Evolutionary conservation across 2,888 invertebrate genomes (phyloP).

Genomic region (Synergus itoensis): DNA sequence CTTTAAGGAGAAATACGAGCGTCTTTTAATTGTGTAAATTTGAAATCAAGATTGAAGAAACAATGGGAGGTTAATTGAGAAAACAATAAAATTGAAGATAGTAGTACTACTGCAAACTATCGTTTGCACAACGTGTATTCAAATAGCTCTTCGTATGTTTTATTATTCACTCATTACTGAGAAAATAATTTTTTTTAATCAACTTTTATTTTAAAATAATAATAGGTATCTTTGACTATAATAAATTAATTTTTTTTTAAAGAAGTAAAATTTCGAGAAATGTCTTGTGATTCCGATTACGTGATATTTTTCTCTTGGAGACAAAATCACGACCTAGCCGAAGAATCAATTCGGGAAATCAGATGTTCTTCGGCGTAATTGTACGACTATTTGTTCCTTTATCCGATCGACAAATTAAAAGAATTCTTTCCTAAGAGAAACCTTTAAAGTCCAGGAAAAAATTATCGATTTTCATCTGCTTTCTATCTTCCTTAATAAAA

Average conservation of each 20-base stretch:
- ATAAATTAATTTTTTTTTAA: background rate
- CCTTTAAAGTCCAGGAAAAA: background rate
- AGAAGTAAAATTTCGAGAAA: background rate
- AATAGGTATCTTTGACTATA: background rate
- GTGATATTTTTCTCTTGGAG: background rate
- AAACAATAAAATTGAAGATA: background rate
- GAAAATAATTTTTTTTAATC: background rate
- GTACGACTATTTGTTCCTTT: conserved; percentile 25
- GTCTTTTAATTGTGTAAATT: background rate
- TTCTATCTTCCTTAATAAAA: background rate
- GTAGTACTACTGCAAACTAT: background rate
- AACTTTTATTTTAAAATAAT: background rate
- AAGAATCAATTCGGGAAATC: conserved; percentile 5
- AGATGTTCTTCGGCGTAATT: conserved; percentile 20
- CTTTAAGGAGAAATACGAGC: background rate
- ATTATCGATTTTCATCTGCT: background rate
- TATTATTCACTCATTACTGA: background rate
- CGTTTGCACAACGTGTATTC: background rate
- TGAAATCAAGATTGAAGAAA: background rate
- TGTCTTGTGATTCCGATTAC: background rate
- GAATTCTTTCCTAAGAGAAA: background rate
- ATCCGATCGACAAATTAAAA: conserved; percentile 24
- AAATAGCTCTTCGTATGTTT: background rate
- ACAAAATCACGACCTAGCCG: background rate
- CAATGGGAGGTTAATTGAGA: background rate